Conservation (phyloP, 1,140 invertebrate species). For the Lordiphosa collinella region DNA sequence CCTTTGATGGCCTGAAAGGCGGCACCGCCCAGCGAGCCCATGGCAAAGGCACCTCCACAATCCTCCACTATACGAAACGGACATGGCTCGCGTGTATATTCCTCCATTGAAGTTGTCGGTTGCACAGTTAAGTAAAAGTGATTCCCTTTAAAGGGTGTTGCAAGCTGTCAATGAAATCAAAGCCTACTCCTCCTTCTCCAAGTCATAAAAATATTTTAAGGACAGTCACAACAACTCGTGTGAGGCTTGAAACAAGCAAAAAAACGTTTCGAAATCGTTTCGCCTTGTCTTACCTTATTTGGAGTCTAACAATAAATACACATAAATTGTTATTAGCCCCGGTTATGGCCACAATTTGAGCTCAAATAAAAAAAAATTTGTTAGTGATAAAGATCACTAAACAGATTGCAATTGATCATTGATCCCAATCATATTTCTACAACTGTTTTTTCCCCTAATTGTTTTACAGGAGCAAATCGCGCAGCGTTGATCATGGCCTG, state of each 20-base stretch:
- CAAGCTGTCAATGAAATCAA: too few relatives aligned
- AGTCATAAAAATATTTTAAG: slow-evolving; percentile 18
- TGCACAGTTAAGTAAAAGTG: neutral
- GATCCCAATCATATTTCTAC: slow-evolving; percentile 26
- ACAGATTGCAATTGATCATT: slow-evolving; percentile 39
- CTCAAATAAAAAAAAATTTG: slow-evolving; percentile 52
- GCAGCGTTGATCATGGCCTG: slow-evolving; percentile 92
- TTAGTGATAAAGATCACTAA: slow-evolving; percentile 69
- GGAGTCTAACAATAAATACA: slow-evolving; percentile 43
- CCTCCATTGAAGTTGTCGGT: slow-evolving; percentile 35
- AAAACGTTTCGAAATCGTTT: slow-evolving; percentile 42
- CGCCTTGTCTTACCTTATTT: slow-evolving; percentile 48
- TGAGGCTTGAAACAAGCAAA: neutral
- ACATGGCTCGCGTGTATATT: slow-evolving; percentile 56
- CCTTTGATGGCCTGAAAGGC: slow-evolving; percentile 55
- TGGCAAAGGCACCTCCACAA: slow-evolving; percentile 56
- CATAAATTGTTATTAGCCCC: slow-evolving; percentile 74
- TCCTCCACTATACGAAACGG: slow-evolving; percentile 62
- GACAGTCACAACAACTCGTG: slow-evolving; percentile 9
- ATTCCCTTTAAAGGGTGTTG: too few relatives aligned
- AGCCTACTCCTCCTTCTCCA: too few relatives aligned
- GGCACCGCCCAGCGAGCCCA: slow-evolving; percentile 54
- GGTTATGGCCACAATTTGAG: slow-evolving; percentile 69
- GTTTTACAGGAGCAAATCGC: slow-evolving; percentile 90
- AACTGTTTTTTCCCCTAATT: slow-evolving; percentile 26